Percentiles rank a stretch among this genome's conserved stretches.
Conservation (phyloP, 2,888 invertebrate species). For the Latrodectus elegans region DNA sequence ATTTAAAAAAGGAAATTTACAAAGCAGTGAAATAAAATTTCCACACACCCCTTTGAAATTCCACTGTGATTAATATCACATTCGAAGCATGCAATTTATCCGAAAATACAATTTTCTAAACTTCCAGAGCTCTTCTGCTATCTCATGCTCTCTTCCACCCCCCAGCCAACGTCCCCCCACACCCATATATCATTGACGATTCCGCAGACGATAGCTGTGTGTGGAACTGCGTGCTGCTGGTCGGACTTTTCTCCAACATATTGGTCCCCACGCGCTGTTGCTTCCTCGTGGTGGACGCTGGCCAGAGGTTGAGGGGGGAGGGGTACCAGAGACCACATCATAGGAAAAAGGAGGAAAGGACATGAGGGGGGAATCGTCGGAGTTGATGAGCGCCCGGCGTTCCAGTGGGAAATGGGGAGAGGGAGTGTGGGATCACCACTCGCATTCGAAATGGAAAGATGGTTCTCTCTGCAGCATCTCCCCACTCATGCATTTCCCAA, state of each 20-base stretch:
- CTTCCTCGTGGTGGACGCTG: constrained; percentile 8
- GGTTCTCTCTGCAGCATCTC: constrained; percentile 23
- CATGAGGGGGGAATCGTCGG: neutral
- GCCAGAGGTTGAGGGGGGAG: neutral
- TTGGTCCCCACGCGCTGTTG: constrained; percentile 63
- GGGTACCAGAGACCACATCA: neutral
- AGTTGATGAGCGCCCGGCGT: constrained; percentile 58
- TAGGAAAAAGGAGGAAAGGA: neutral
- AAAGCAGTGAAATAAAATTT: no score
- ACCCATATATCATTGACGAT: no score
- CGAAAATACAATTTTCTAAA: constrained; percentile 55
- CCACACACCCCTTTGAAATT: neutral
- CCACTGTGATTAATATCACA: constrained; percentile 54
- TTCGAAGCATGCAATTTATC: constrained; percentile 56
- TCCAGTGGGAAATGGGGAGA: constrained; percentile 39
- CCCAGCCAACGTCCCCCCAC: no score
- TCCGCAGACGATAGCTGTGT: no score
- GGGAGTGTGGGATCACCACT: constrained; percentile 20
- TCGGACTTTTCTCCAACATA: constrained; percentile 17
- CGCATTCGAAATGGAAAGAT: constrained; percentile 57
- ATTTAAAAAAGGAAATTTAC: no score
- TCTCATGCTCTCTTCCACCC: no score
- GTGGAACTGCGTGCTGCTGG: neutral
- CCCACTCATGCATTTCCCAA: constrained; percentile 44
- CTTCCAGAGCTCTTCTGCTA: no score